Base-by-base conservation (phyloP, 2,888 invertebrate genomes). In the Dynastes grantii region DNA sequence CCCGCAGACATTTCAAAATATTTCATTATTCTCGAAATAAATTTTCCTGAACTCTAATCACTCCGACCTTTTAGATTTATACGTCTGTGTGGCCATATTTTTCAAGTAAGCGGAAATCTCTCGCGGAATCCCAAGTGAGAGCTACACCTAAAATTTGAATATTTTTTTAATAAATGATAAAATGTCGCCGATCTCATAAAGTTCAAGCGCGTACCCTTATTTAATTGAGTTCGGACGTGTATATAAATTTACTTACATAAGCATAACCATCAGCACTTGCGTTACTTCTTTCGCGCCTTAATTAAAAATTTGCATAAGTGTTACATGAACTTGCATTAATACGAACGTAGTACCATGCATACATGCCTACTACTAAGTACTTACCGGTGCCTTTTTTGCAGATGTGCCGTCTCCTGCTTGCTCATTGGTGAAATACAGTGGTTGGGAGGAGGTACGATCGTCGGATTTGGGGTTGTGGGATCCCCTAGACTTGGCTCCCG, bases 351-450 rank as follows among this genome's bases (percentile, higher is more conserved):
- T 68, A 32, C 49, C 68, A 29, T 51, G 68, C 51, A 68, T 68
- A 51, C 49, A 49, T 68, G n/a, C 22, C 6, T 58, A 22, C 55
- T 11, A 11, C 45, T 45, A 45, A 45, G 45, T 45, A 45, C 45
- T 45, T 45, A 45, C 45, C 11, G 5, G 51, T 68, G 51, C 13
- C 13, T 68, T 68, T 86, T 85, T 89, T 89, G 58, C 88, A 90
- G 90, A 88, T 83, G 85, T 88, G 82, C 89, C 90, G 45, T 88
- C 89, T 29, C 90, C 90, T n/a, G 85, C 89, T 37, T 90, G 90
- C 82, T 87, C 89, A 51, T 85, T 89, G 76, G 89, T 90, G 82
- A 90, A 89, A 83, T 90, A 90, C 84, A 87, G 89, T 53, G 88
- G 88, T 27, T 90, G 90, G 90, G 88, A 88, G 70, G 89, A 90